Conservation (phyloP, 2,888 invertebrate genomes). For the Scaptomyza caliginosa region DNA sequence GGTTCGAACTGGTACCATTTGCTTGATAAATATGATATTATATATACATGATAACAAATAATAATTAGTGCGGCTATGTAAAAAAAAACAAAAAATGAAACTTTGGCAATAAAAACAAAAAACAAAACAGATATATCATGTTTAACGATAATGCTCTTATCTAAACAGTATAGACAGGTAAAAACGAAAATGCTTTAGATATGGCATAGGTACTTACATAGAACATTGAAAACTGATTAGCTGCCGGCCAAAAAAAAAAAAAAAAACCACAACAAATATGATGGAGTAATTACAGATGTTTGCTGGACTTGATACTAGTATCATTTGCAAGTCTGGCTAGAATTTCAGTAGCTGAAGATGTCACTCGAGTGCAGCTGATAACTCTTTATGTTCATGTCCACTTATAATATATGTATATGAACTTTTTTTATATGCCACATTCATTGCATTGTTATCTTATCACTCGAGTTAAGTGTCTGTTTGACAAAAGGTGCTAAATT, state of each 20-base stretch:
- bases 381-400: background rate
- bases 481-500: conserved; percentile 40
- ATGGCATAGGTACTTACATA: background rate
- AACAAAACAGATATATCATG: conserved; percentile 69
- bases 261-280: too few relatives aligned
- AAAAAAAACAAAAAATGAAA: conserved; percentile 3
- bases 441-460: conserved; percentile 27
- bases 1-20: background rate
- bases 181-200: conserved; percentile 42
- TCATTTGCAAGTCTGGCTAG: too few relatives aligned
- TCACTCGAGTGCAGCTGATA: conserved; percentile 7
- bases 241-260: conserved; percentile 2
- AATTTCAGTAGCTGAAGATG: background rate
- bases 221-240: conserved; percentile 14
- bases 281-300: conserved; percentile 5
- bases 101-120: background rate
- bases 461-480: conserved; percentile 34
- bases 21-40: conserved; percentile 1
- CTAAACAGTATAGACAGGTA: conserved; percentile 54
- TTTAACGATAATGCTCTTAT: conserved; percentile 69
- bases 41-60: conserved; percentile 30
- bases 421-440: conserved; percentile 3
- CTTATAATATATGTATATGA: background rate
- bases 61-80: conserved; percentile 31
- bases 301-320: background rate